phyloP scores from a whole-genome alignment of 2,797 vertebrate species.

The Bradypus variegatus region DNA sequence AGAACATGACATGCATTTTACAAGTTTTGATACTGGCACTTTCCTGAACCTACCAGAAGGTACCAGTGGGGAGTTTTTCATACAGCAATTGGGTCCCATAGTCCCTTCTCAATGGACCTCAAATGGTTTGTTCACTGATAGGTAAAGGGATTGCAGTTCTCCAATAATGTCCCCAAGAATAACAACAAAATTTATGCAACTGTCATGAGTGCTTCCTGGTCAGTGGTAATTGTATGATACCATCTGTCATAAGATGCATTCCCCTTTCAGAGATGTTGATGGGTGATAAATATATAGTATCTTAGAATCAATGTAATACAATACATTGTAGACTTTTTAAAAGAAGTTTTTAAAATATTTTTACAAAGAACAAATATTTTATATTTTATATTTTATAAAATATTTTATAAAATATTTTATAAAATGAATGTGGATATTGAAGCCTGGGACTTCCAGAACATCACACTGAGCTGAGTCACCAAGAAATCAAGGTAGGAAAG shows the following conservation, averaged over 20 bases:
- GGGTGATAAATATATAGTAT: neutral
- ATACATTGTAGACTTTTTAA: fast-evolving
- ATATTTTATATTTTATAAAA: neutral
- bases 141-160: neutral
- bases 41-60: neutral
- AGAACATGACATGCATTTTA: neutral
- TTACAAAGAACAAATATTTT: neutral
- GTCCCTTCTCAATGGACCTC: neutral
- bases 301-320: fast-evolving
- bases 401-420: neutral
- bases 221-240: too few species aligned
- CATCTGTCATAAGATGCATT: neutral
- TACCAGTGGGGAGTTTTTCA: neutral
- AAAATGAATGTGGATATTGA: neutral
- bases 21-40: neutral
- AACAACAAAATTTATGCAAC: neutral
- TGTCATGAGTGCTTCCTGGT: neutral
- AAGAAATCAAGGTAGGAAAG: neutral
- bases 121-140: neutral
- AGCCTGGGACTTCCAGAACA: neutral
- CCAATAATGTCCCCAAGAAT: neutral
- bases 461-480: neutral
- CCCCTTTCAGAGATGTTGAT: neutral
- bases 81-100: neutral
- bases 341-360: neutral